Conservation (phyloP, 2,113 vertebrate genomes). For the Catharus fuscescens region DNA sequence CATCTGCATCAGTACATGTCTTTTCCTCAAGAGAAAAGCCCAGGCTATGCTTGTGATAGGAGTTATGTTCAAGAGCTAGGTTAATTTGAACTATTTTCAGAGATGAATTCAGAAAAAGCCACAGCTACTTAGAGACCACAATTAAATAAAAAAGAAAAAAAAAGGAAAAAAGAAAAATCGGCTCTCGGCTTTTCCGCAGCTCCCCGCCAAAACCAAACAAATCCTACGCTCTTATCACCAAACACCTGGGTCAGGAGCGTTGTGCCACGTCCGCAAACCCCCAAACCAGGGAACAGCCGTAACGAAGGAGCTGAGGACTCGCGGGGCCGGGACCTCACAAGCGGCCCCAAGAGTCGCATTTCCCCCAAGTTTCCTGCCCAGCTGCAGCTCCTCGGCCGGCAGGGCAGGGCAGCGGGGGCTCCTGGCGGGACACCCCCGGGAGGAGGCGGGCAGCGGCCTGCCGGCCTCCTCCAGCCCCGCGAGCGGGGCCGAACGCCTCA, state of each 20-base stretch:
- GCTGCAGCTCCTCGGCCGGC: rapidly evolving
- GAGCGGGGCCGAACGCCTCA: background rate
- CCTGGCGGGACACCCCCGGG: too few relatives aligned
- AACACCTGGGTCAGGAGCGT: background rate
- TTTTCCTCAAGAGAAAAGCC: background rate
- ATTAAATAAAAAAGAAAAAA: too few relatives aligned
- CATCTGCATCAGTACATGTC: rapidly evolving
- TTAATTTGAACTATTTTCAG: background rate
- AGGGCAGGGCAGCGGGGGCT: background rate
- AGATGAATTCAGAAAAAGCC: background rate
- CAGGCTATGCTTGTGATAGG: background rate
- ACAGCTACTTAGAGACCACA: background rate
- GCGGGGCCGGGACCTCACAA: background rate
- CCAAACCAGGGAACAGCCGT: background rate
- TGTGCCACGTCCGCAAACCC: background rate
- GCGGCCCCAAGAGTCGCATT: rapidly evolving
- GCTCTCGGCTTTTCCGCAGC: background rate
- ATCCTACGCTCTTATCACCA: background rate
- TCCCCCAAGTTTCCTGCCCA: background rate
- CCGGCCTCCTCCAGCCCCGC: background rate
- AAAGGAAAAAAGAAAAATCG: background rate
- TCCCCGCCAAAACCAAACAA: background rate
- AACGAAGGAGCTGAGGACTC: background rate
- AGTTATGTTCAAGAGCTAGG: background rate
- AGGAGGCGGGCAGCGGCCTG: background rate